Evolutionary conservation across 2,797 vertebrate genomes (phyloP).

Genomic region (Psittacula echo): DNA sequence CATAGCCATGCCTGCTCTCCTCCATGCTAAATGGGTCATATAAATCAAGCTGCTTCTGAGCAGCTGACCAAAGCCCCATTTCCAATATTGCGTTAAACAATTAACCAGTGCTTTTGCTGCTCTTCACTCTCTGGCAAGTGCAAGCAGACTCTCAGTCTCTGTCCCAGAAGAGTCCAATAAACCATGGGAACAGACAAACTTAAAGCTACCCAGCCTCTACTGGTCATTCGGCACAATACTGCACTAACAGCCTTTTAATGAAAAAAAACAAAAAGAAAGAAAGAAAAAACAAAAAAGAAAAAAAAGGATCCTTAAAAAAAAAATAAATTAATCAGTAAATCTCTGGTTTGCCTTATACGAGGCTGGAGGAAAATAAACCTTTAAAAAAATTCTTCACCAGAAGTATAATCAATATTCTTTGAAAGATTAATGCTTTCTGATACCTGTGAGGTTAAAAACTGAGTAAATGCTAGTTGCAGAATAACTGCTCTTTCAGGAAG

Average conservation of each 20-base stretch:
- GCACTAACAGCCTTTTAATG: not conserved
- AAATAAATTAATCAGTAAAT: not conserved
- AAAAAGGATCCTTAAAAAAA: not conserved
- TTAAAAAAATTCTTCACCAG: not conserved
- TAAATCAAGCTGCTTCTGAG: not conserved
- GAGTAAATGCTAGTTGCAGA: not conserved
- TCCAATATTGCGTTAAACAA: not conserved
- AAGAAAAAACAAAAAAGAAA: not conserved
- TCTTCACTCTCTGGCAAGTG: not conserved
- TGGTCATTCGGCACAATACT: not conserved
- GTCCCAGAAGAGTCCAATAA: not conserved
- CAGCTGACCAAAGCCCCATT: not conserved
- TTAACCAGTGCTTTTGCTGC: not conserved
- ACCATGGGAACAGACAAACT: not conserved
- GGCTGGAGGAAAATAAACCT: not conserved
- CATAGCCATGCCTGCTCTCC: rapidly evolving
- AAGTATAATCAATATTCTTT: not conserved
- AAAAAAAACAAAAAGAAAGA: too few species aligned
- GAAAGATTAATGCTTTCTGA: not conserved
- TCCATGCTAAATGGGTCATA: not conserved
- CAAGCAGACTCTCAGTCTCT: not conserved
- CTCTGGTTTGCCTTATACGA: not conserved
- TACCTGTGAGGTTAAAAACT: not conserved
- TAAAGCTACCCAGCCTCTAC: not conserved
- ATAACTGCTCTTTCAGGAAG: not conserved